A percentile compares a stretch with the other conserved stretches of the same genome.
These are phyloP conservation scores for Chelmon rostratus DNA, from an alignment of 2,797 vertebrate genomes.

Conservation along the genomic window DNA sequence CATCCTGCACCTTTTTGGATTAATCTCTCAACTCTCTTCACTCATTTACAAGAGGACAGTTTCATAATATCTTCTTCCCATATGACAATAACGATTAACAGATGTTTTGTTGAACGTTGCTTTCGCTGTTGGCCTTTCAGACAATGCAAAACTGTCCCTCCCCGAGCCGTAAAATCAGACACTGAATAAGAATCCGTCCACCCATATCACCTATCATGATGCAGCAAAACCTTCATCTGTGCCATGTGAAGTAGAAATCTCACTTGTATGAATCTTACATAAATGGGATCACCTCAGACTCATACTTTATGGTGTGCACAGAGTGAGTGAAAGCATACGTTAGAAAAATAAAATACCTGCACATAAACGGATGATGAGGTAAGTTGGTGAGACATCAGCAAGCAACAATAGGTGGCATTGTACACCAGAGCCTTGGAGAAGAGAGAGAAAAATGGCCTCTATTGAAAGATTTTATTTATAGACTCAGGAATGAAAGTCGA, in stretches of 20 bases:
- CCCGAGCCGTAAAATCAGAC: neutral
- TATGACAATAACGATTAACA: conserved; percentile 42
- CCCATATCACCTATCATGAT: conserved; percentile 1
- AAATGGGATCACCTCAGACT: neutral
- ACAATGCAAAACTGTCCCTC: conserved; percentile 22
- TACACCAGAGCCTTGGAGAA: conserved; percentile 57
- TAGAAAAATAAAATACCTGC: conserved; percentile 20
- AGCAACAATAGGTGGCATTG: conserved; percentile 62
- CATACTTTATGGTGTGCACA: conserved; percentile 5
- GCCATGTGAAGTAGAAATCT: neutral
- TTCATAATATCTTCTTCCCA: conserved; percentile 32
- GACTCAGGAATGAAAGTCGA: conserved; percentile 43
- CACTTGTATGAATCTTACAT: neutral
- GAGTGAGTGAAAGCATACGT: conserved; percentile 13
- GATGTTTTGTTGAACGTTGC: conserved; percentile 31
- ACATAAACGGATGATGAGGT: conserved; percentile 29
- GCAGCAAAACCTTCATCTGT: neutral
- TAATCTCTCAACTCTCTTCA: conserved; percentile 22
- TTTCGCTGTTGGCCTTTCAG: conserved; percentile 19
- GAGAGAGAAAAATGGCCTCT: conserved; percentile 49
- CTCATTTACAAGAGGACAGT: conserved; percentile 20
- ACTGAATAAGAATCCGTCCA: neutral
- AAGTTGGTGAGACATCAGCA: conserved; percentile 35
- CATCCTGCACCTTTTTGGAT: conserved; percentile 32
- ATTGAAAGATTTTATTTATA: conserved; percentile 64